phyloP scores from a whole-genome alignment of 2,888 invertebrate genomes.

The Lepidocyrtinus sp. region DNA sequence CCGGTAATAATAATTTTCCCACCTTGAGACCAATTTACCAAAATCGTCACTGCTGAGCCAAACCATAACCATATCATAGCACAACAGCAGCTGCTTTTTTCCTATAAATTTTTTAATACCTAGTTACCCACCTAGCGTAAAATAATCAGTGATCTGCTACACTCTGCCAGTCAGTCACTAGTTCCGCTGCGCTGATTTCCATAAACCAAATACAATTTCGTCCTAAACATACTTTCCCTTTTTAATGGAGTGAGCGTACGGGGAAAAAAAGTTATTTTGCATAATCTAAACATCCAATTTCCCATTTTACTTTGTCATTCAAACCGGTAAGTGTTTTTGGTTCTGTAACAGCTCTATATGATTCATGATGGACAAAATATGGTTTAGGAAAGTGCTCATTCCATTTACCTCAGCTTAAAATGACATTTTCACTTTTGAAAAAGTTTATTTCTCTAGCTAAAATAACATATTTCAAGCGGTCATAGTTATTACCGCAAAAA shows the following conservation, averaged over 20 bases:
- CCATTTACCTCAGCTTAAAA: not conserved
- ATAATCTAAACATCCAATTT: slow-evolving; percentile 42
- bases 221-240: slow-evolving; percentile 42
- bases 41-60: not conserved
- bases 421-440: not conserved
- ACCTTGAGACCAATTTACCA: not conserved
- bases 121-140: not conserved
- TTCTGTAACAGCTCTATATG: too few species aligned
- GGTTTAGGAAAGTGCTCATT: too few species aligned
- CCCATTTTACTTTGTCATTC: not conserved
- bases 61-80: not conserved
- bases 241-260: slow-evolving; percentile 43
- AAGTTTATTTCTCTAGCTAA: not conserved
- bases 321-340: too few species aligned
- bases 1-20: not conserved
- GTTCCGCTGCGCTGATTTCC: not conserved
- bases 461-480: not conserved
- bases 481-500: not conserved
- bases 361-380: too few species aligned
- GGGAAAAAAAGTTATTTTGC: slow-evolving; percentile 32
- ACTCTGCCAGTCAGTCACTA: not conserved
- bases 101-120: too few species aligned
- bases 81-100: not conserved
- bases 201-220: not conserved
- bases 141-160: not conserved